Evolutionary conservation across 2,888 invertebrate genomes (phyloP), one percentile per base, ranked within the genome.

Genomic region (Pelosia muscerda): DNA sequence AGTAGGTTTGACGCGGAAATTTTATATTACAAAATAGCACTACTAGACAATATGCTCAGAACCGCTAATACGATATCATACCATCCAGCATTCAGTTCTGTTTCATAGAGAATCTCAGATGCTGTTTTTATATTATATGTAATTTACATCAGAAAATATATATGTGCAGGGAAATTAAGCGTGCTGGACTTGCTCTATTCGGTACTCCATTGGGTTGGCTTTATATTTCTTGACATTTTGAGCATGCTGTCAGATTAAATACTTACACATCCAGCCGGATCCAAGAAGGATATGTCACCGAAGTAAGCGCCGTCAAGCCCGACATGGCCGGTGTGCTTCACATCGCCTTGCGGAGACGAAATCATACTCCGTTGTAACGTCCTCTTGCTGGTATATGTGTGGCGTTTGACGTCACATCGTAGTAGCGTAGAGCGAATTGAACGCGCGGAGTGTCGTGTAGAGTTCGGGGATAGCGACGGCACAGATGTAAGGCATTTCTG

Each of bases 241-340:
- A 49, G 13, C 23, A 55, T 22, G 5, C 28, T 63, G 54, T 28
- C 9, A 54, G 19, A 49, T 25, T 28, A n/a, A 31, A 26, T 86
- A 94, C 94, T 93, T 77, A 92, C 94, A 77, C 91, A 89, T 57
- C 90, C 90, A 31, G 92, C 89, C 2, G 91, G 89, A 61, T 93
- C 93, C 83, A 96, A 86, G 81, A 96, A 96, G 4, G 96, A 95
- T 70, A 99, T 97, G 90, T 99, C 99, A 2, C 99, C 99, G 90
- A 99, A 99, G 87, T 98, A 98, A 34, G 98, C 98, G 0, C 99
- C 99, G 90, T 99, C 99, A 57, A 99, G 95, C 0, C 99, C 99
- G 15, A 99, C 98, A 89, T 99, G 99, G 0, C 96, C 95, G 0
- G 99, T 99, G 89, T 99, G 99, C 84, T 99, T 98, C 25, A 99